These are phyloP conservation scores for Linurgus olivaceus DNA, from an alignment of 2,797 vertebrate genomes.

Conservation along the genomic window DNA sequence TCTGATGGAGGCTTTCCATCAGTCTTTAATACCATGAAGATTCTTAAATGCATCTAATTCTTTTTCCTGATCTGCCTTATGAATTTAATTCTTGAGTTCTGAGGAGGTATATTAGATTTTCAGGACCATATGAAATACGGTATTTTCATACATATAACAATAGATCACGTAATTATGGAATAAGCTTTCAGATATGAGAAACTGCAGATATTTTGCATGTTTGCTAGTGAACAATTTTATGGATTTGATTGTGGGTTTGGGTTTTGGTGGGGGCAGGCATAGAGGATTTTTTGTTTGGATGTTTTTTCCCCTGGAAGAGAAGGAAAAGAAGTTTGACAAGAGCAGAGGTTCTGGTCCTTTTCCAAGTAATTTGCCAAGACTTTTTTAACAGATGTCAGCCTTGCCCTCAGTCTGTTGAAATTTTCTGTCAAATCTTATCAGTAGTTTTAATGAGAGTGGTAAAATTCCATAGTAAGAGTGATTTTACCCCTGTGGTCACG, in stretches of 20 bases:
- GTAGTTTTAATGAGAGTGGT: not conserved
- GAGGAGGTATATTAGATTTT: not conserved
- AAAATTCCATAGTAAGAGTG: not conserved
- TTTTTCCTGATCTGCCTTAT: not conserved
- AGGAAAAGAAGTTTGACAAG: not conserved
- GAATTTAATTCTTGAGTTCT: not conserved
- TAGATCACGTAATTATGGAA: not conserved
- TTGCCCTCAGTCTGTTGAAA: not conserved
- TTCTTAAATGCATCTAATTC: not conserved
- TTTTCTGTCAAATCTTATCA: not conserved
- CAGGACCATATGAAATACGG: not conserved
- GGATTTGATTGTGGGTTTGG: accelerated
- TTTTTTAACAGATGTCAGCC: not conserved
- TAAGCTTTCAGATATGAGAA: not conserved
- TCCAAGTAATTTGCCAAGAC: not conserved
- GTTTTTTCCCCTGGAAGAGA: not conserved
- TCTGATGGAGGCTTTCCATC: not conserved
- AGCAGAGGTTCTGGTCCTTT: not conserved
- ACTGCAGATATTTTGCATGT: not conserved
- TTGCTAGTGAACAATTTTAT: not conserved
- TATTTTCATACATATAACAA: not conserved
- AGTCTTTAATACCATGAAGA: not conserved
- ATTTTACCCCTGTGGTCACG: not conserved
- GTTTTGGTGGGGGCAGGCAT: accelerated
- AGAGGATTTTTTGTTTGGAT: not conserved